These are phyloP conservation scores for Schrankia costaestrigalis DNA, from an alignment of 2,888 invertebrate genomes.

Conservation along the genomic window DNA sequence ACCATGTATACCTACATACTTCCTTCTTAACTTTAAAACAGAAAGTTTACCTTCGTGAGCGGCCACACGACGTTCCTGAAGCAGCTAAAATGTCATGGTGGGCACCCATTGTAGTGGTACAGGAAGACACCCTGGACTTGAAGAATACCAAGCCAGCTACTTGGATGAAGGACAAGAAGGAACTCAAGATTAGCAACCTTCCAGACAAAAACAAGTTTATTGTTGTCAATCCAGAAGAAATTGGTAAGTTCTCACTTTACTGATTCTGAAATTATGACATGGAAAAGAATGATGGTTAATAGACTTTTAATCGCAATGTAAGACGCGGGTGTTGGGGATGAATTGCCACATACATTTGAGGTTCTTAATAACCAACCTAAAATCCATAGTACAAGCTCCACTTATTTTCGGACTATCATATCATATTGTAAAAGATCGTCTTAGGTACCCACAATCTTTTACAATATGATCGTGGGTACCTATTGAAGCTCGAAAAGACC, in stretches of 20 bases:
- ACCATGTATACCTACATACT: background rate
- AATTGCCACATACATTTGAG: too few species aligned
- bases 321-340: too few species aligned
- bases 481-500: too few species aligned
- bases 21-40: constrained; percentile 30
- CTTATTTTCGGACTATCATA: too few species aligned
- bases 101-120: constrained; percentile 84
- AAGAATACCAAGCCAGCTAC: constrained; percentile 74
- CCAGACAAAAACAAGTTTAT: constrained; percentile 83
- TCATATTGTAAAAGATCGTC: too few species aligned
- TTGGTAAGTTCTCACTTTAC: too few species aligned
- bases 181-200: constrained; percentile 75
- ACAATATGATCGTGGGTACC: too few species aligned
- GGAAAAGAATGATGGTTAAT: background rate
- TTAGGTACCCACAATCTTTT: too few species aligned
- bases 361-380: too few species aligned
- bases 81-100: constrained; percentile 87
- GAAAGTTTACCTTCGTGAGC: constrained; percentile 86
- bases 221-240: constrained; percentile 91
- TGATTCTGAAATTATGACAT: background rate
- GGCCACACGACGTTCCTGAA: constrained; percentile 86
- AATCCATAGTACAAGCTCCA: too few species aligned
- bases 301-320: too few species aligned
- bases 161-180: constrained; percentile 83
- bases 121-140: constrained; percentile 82